Evolutionary conservation across 2,888 invertebrate genomes (phyloP).

Genomic region (Idaea biselata): DNA sequence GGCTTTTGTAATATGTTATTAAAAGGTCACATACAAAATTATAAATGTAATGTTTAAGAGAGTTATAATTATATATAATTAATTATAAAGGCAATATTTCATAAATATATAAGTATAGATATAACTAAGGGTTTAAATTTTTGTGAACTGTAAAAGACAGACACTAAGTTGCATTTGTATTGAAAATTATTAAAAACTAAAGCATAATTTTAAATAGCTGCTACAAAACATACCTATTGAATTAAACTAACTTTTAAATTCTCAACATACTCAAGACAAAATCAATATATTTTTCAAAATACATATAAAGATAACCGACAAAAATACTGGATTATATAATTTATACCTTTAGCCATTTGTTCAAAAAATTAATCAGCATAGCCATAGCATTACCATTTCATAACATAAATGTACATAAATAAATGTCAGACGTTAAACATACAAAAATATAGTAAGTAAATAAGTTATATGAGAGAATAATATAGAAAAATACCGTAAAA

Average conservation of each 20-base stretch:
- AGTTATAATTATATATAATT: neutral
- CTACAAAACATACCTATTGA: neutral
- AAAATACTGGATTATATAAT: neutral
- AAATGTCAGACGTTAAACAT: neutral
- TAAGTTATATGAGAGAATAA: neutral
- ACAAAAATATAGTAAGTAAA: neutral
- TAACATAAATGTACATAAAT: neutral
- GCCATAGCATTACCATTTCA: neutral
- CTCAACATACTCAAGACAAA: neutral
- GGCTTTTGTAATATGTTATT: conserved; percentile 3
- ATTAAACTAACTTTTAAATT: neutral
- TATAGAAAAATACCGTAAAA: neutral
- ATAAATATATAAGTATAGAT: neutral
- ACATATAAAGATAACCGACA: neutral
- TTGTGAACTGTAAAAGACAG: conserved; percentile 45
- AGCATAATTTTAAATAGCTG: conserved; percentile 6
- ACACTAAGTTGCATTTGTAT: conserved; percentile 54
- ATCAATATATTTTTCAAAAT: neutral
- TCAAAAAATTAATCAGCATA: neutral
- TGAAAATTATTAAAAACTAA: conserved; percentile 23
- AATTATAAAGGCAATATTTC: neutral
- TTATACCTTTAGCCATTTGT: neutral
- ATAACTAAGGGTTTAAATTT: conserved; percentile 13
- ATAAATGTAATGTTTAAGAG: neutral
- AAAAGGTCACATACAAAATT: neutral